Evolutionary conservation across 1,140 invertebrate species (phyloP).

Genomic region (Bacillus rossius): DNA sequence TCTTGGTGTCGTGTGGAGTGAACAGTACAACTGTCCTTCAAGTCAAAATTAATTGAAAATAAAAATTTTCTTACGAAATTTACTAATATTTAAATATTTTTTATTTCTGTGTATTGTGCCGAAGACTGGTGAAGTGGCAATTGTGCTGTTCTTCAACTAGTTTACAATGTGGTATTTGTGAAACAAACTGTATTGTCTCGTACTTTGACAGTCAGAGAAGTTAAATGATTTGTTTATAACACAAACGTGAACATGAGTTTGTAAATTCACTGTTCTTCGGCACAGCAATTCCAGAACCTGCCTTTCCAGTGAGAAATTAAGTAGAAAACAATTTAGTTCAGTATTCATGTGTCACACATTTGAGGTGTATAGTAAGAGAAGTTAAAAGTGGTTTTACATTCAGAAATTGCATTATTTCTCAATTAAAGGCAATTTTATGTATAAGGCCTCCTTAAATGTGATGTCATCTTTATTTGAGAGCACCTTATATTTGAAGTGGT

Average conservation of each 20-base stretch:
- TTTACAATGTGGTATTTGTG: not conserved
- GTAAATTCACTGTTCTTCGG: slow-evolving; percentile 18
- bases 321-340: no score
- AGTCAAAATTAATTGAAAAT: no score
- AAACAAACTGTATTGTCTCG: slow-evolving; percentile 3
- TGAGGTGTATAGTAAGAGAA: no score
- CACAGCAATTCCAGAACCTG: not conserved
- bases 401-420: no score
- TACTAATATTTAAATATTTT: not conserved
- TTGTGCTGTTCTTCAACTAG: slow-evolving; percentile 18
- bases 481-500: no score
- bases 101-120: slow-evolving; percentile 13
- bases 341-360: no score
- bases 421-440: no score
- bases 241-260: not conserved
- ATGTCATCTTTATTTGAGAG: no score
- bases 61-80: not conserved
- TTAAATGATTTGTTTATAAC: not conserved
- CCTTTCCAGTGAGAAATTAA: no score
- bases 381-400: no score
- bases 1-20: not conserved
- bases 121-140: slow-evolving; percentile 20
- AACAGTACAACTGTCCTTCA: slow-evolving; percentile 20
- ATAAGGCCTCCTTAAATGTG: no score
- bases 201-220: slow-evolving; percentile 17